Base-by-base conservation (phyloP, 1,140 invertebrate genomes). In the Aphelinus atriplicis region DNA sequence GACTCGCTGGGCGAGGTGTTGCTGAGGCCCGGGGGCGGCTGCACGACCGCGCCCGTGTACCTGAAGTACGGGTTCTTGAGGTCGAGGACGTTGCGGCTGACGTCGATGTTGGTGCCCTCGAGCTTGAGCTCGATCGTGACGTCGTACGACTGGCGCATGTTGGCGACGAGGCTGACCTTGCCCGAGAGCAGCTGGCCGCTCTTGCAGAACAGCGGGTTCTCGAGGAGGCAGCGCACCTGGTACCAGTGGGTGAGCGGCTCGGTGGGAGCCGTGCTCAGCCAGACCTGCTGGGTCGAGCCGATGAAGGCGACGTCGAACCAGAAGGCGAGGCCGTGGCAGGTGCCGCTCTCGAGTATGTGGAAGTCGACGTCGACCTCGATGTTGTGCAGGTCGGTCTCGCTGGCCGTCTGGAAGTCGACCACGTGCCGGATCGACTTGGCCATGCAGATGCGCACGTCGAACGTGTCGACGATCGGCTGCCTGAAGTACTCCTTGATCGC, bases 271-370 rank as follows among this genome's bases (percentile, higher is more conserved):
- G 98, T 99, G n/a, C 97, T 99, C 3, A 99, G 87, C 97, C 98
- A 99, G 66, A 99, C 93, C 71, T 95, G 94, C 82, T 96, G 93
- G 75, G 92, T 93, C 70, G 92, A 93, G 47, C 98, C 98, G 66
- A 96, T 92, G 89, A 99, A 99, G 64, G 97, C 95, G n/a, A 99
- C 98, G 89, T 99, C 98, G 88, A 99, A 99, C 98, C 98, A 99
- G 89, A 99, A 99, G 42, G 98, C 98, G 73, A 99, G 88, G 6
- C 98, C 98, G 84, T 99, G 98, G 77, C 98, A 94, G 73, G 97
- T 96, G 62, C 96, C 97, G 43, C 97, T 95, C 85, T 98, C 95
- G 79, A 96, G 90, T 77, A 98, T 91, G 81, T 95, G 94, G 90
- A 98, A 99, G 86, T 96, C 94, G 48, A 99, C 91, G 73, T 98